Evolutionary conservation across 2,113 vertebrate genomes (phyloP).

Genomic region (Triplophysa rosa): DNA sequence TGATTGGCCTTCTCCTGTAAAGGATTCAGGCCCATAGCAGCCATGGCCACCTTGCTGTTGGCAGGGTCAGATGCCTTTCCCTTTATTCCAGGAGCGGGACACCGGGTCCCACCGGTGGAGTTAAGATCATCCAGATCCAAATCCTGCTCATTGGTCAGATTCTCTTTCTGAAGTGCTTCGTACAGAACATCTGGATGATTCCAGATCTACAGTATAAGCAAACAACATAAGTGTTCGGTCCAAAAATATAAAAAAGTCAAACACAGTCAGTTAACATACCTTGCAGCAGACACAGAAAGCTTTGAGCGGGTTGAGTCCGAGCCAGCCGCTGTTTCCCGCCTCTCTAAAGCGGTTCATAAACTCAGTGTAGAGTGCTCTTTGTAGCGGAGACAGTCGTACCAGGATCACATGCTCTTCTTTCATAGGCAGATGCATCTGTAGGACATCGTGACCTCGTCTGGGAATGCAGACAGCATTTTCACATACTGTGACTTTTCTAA

Average conservation of each 20-base stretch:
- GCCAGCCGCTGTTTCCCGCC: constrained; percentile 95
- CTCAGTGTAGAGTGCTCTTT: constrained; percentile 91
- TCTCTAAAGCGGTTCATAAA: constrained; percentile 98
- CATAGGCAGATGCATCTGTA: constrained; percentile 87
- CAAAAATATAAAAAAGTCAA: not conserved
- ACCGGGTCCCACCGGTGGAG: constrained; percentile 81
- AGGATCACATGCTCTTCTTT: constrained; percentile 96
- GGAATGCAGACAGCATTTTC: constrained; percentile 19
- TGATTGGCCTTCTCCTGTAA: constrained; percentile 94
- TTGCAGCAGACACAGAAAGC: constrained; percentile 99
- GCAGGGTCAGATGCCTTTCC: constrained; percentile 81
- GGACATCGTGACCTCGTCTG: constrained; percentile 93
- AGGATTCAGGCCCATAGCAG: constrained; percentile 80
- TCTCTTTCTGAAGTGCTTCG: constrained; percentile 95
- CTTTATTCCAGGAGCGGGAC: constrained; percentile 81
- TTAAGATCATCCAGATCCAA: constrained; percentile 93
- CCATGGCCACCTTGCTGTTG: constrained; percentile 83
- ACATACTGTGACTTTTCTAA: not conserved
- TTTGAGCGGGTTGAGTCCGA: constrained; percentile 96
- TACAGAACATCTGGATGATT: constrained; percentile 97
- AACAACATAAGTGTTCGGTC: not conserved
- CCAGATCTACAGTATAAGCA: constrained; percentile 84
- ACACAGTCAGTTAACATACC: constrained; percentile 66
- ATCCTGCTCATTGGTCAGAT: constrained; percentile 92
- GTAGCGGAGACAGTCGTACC: constrained; percentile 91